phyloP scores from a whole-genome alignment of 1,140 invertebrate species.

The Ruditapes philippinarum region DNA sequence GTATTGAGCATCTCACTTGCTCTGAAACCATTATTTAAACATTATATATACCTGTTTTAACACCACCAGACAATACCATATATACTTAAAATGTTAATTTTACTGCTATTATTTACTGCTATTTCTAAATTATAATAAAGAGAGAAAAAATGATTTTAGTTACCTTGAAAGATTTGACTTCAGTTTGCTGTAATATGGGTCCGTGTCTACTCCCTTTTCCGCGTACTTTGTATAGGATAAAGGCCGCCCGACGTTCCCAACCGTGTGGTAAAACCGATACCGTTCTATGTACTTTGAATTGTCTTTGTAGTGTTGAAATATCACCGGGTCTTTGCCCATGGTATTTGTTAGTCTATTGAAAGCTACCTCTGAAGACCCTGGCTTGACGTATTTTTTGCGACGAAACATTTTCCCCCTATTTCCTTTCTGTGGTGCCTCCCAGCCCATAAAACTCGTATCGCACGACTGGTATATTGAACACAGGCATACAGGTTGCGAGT shows the following conservation, averaged over 20 bases:
- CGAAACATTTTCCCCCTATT: constrained; percentile 2
- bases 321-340: constrained; percentile 44
- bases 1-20: too few species aligned
- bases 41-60: too few species aligned
- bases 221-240: constrained; percentile 8
- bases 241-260: constrained; percentile 48
- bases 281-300: constrained; percentile 54
- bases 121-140: too few species aligned
- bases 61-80: too few species aligned
- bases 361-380: constrained; percentile 14
- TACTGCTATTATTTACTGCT: too few species aligned
- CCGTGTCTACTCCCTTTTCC: constrained; percentile 6
- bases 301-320: constrained; percentile 57
- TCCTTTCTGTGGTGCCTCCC: constrained; percentile 4
- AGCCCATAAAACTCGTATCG: constrained; percentile 22
- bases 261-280: constrained; percentile 56
- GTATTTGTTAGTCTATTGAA: constrained; percentile 36
- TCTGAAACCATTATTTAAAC: too few species aligned
- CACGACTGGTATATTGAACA: not conserved
- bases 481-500: not conserved
- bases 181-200: constrained; percentile 41
- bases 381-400: not conserved
- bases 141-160: too few species aligned
- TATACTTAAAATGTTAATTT: too few species aligned
- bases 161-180: constrained; percentile 42